Conservation (phyloP, 2,888 invertebrate species). For the Emmelina monodactyla region DNA sequence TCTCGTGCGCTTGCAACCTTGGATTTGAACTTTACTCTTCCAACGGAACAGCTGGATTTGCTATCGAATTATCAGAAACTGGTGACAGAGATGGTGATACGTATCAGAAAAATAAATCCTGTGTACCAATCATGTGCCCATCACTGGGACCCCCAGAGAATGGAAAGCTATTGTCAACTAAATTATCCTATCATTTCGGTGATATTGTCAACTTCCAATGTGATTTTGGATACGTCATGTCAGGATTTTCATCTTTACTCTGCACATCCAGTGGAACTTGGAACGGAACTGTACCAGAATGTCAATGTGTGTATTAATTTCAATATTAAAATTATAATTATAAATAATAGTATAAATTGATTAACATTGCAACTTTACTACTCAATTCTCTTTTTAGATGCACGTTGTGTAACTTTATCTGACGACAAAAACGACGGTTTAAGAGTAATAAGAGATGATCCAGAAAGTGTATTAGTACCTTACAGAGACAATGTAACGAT, state of each 20-base stretch:
- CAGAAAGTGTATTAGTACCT: slow-evolving; percentile 84
- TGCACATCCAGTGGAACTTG: slow-evolving; percentile 91
- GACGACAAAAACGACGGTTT: slow-evolving; percentile 90
- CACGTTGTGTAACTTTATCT: slow-evolving; percentile 87
- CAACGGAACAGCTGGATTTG: slow-evolving; percentile 90
- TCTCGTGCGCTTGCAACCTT: slow-evolving; percentile 86
- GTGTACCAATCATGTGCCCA: slow-evolving; percentile 93
- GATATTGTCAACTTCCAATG: slow-evolving; percentile 92
- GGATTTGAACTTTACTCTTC: slow-evolving; percentile 88
- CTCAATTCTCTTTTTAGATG: slow-evolving; percentile 66
- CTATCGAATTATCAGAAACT: slow-evolving; percentile 81
- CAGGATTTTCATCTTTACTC: slow-evolving; percentile 83
- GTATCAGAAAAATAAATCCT: slow-evolving; percentile 91
- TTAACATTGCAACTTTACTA: not conserved
- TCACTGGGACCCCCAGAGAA: slow-evolving; percentile 80
- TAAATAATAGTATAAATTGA: too few species aligned
- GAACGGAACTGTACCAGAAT: slow-evolving; percentile 94
- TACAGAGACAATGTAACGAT: slow-evolving; percentile 92
- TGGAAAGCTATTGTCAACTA: slow-evolving; percentile 83
- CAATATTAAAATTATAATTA: slow-evolving; percentile 1
- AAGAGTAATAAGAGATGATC: slow-evolving; percentile 78
- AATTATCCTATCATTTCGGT: slow-evolving; percentile 85
- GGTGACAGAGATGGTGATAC: slow-evolving; percentile 90
- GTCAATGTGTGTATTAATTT: slow-evolving; percentile 77
- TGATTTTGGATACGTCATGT: slow-evolving; percentile 92